These are phyloP conservation scores for Phengaris arion DNA, from an alignment of 2,888 invertebrate genomes.

Conservation along the genomic window DNA sequence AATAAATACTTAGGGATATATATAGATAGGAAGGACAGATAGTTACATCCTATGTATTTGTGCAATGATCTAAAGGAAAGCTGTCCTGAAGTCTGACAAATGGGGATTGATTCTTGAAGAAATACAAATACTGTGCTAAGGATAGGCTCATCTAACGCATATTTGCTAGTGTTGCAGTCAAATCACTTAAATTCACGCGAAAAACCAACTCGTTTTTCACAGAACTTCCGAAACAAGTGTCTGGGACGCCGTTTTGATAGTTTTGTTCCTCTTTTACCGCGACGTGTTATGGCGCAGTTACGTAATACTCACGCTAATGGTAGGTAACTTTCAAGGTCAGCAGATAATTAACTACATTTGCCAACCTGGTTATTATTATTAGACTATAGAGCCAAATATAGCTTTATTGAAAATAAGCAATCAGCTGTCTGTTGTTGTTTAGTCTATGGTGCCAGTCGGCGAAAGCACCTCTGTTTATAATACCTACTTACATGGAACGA, in stretches of 20 bases:
- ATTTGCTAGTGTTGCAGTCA: too few species aligned
- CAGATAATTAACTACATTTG: background rate
- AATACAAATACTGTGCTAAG: too few species aligned
- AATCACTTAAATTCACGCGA: background rate
- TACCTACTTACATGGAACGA: background rate
- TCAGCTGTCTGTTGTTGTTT: conserved; percentile 13
- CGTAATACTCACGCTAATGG: background rate
- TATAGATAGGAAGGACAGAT: too few species aligned
- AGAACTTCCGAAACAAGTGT: background rate
- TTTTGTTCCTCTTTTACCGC: background rate
- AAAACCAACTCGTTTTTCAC: background rate
- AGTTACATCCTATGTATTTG: too few species aligned
- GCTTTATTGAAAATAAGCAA: background rate
- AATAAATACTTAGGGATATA: too few species aligned
- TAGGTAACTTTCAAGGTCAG: conserved; percentile 4
- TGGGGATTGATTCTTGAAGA: too few species aligned
- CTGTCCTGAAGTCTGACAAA: too few species aligned
- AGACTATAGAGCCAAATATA: conserved; percentile 2
- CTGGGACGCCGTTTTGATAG: background rate
- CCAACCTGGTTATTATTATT: background rate
- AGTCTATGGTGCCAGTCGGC: conserved; percentile 10
- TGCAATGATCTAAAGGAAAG: too few species aligned
- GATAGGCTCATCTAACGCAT: too few species aligned
- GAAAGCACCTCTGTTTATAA: background rate
- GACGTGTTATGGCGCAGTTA: background rate